Evolutionary conservation across 30 jellyfish, hydroid and myxozoan genomes (phyloP).

Genomic region (Catostylus mosaicus): DNA sequence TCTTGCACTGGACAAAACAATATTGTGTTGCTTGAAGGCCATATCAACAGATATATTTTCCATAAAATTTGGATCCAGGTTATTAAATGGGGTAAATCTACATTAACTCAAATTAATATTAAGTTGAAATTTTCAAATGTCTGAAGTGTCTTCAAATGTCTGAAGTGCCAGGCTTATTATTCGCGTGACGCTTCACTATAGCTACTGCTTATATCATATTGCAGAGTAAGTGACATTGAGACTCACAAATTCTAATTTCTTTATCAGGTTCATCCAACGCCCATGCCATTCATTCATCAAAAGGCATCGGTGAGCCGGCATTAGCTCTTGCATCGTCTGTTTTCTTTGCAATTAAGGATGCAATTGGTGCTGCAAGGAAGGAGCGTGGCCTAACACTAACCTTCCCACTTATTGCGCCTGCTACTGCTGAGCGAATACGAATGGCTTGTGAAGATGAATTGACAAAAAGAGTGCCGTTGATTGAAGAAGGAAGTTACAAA

Average conservation of each 20-base stretch:
- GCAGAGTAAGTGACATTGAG: too few species aligned
- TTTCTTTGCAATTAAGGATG: conserved; percentile 53
- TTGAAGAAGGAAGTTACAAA: conserved; percentile 16
- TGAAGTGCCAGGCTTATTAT: too few species aligned
- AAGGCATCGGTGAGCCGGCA: conserved; percentile 66
- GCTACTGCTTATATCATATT: too few species aligned
- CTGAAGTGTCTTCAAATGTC: not conserved
- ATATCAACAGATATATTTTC: too few species aligned
- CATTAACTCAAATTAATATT: too few species aligned
- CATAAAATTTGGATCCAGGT: too few species aligned
- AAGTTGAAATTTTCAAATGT: too few species aligned
- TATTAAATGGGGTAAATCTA: too few species aligned
- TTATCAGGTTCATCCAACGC: conserved; percentile 40
- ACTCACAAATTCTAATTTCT: too few species aligned
- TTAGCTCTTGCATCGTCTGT: conserved; percentile 47
- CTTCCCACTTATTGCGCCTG: conserved; percentile 50
- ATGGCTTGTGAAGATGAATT: conserved; percentile 63
- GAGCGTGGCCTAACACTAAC: conserved; percentile 38
- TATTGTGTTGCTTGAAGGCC: too few species aligned
- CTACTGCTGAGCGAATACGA: conserved; percentile 54
- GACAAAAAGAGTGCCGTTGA: conserved; percentile 34
- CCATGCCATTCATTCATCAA: conserved; percentile 56
- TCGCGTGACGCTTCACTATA: too few species aligned
- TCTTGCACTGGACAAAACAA: too few species aligned
- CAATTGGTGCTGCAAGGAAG: conserved; percentile 47